phyloP scores from a whole-genome alignment of 2,888 invertebrate genomes.

The Hoplodrina ambigua region DNA sequence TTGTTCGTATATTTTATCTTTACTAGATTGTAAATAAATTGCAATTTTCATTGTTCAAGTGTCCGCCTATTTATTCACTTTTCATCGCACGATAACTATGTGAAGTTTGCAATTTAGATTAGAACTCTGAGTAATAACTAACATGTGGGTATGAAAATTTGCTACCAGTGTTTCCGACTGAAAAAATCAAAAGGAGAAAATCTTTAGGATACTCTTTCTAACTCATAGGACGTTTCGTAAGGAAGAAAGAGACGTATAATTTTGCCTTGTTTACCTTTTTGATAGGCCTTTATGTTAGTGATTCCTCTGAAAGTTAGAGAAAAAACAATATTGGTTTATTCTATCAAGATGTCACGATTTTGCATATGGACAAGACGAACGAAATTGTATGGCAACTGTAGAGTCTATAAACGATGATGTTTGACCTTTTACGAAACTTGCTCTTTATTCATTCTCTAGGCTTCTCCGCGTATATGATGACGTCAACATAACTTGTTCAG shows the following conservation, averaged over 20 bases:
- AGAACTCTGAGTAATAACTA: neutral
- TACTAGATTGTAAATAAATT: constrained; percentile 37
- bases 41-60: constrained; percentile 34
- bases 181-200: neutral
- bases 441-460: neutral
- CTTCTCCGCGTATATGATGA: neutral
- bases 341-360: neutral
- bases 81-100: constrained; percentile 35
- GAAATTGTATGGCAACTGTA: neutral
- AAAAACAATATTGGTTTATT: neutral
- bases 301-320: neutral
- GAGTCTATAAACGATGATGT: neutral
- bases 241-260: neutral
- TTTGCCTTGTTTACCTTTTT: neutral
- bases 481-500: constrained; percentile 1
- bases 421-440: neutral
- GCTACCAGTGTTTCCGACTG: neutral
- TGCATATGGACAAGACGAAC: neutral
- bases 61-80: constrained; percentile 50
- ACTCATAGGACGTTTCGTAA: neutral
- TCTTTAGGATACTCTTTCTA: neutral
- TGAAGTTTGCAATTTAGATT: constrained; percentile 24
- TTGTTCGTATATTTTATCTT: constrained; percentile 22
- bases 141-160: neutral
- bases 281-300: constrained; percentile 3